These are phyloP conservation scores for Ellobium chinense DNA, from an alignment of 2,888 invertebrate species.

Conservation along the genomic window DNA sequence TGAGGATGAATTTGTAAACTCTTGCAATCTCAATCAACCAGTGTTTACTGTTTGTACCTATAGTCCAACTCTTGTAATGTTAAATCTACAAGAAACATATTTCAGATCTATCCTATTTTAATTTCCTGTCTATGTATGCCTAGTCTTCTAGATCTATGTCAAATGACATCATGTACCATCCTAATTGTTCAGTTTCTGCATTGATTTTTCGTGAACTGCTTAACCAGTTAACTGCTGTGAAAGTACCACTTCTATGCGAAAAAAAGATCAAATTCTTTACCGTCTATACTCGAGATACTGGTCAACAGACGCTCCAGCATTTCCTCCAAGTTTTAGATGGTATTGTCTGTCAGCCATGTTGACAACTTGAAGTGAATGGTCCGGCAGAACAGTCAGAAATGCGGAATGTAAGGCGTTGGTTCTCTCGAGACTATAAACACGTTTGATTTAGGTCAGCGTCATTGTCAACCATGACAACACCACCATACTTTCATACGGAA, in stretches of 20 bases:
- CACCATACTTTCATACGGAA: background rate
- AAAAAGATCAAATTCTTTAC: constrained; percentile 52
- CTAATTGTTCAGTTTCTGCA: too few relatives aligned
- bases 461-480: constrained; percentile 31
- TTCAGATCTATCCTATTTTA: too few relatives aligned
- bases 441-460: constrained; percentile 12
- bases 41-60: too few relatives aligned
- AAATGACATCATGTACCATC: too few relatives aligned
- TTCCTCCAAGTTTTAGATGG: constrained; percentile 69
- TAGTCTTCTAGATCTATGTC: too few relatives aligned
- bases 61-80: too few relatives aligned
- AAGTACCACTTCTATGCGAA: background rate
- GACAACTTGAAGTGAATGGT: background rate
- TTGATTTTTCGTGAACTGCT: too few relatives aligned
- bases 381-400: background rate
- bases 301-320: constrained; percentile 70
- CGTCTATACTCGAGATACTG: constrained; percentile 75
- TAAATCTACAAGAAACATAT: too few relatives aligned
- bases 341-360: constrained; percentile 63
- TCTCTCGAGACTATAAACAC: background rate
- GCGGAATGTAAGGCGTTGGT: constrained; percentile 6
- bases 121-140: too few relatives aligned
- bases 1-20: too few relatives aligned
- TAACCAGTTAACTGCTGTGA: too few relatives aligned
- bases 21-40: too few relatives aligned